Conservation (phyloP, 2,888 invertebrate genomes). For the Pollenia amentaria region DNA sequence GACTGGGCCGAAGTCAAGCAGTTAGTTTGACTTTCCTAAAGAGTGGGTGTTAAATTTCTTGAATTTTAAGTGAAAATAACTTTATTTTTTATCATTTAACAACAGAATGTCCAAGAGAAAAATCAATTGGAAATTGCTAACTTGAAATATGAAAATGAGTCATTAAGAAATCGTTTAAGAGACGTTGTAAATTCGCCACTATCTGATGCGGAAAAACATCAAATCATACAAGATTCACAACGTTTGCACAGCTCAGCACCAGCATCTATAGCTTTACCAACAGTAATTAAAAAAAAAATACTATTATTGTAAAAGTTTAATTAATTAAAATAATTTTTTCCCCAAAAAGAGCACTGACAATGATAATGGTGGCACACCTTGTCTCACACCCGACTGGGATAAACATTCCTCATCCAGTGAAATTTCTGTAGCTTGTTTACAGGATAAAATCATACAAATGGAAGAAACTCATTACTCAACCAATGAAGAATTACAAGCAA, state of each 20-base stretch:
- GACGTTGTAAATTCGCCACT: constrained; percentile 93
- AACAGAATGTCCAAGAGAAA: constrained; percentile 83
- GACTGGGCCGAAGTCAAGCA: constrained; percentile 38
- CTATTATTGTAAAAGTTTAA: constrained; percentile 2
- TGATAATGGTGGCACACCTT: constrained; percentile 87
- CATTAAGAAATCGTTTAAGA: constrained; percentile 89
- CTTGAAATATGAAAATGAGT: constrained; percentile 91
- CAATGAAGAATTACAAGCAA: constrained; percentile 96
- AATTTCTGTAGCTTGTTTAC: constrained; percentile 95
- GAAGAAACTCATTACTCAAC: constrained; percentile 88
- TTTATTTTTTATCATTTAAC: constrained; percentile 53
- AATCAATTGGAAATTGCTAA: constrained; percentile 85
- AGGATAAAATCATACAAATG: constrained; percentile 92
- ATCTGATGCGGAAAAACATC: constrained; percentile 93
- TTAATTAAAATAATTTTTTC: background rate
- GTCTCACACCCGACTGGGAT: constrained; percentile 94
- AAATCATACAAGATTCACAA: constrained; percentile 89
- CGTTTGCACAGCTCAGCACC: constrained; percentile 92
- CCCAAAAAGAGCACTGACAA: constrained; percentile 53
- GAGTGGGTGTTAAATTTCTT: constrained; percentile 62
- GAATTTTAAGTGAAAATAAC: constrained; percentile 42
- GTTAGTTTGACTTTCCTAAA: background rate
- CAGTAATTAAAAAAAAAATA: constrained; percentile 77
- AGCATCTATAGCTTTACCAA: constrained; percentile 89
- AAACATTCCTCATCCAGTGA: constrained; percentile 96